Percentiles rank a stretch among this genome's conserved stretches.
phyloP scores from a whole-genome alignment of 1,140 invertebrate genomes.

The Penaeus indicus region DNA sequence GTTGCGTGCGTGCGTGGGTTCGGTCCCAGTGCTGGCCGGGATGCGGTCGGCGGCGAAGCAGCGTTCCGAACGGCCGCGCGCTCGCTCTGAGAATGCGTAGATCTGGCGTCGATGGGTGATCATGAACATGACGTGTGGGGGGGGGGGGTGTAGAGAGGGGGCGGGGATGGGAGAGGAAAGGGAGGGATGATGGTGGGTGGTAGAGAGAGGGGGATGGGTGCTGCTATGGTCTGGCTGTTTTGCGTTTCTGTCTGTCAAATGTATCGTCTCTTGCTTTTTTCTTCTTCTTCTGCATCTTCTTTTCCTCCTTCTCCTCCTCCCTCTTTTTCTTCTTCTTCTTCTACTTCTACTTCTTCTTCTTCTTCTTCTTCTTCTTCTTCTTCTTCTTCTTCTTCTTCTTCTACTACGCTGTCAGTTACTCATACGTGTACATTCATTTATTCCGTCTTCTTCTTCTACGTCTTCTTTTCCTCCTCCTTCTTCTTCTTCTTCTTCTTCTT shows the following conservation, averaged over 20 bases:
- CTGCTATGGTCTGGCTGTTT: background rate
- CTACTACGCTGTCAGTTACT: no score
- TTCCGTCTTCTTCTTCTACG: background rate
- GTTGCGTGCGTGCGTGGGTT: no score
- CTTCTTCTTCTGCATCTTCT: background rate
- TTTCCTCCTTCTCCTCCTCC: no score
- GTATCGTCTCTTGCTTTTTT: background rate
- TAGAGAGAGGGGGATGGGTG: background rate
- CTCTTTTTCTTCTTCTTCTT: no score
- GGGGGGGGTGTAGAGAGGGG: background rate
- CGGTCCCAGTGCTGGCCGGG: background rate
- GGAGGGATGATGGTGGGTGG: background rate
- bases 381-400: no score
- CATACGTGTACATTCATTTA: no score
- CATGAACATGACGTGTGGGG: background rate
- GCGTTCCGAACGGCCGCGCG: background rate
- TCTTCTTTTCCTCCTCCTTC: background rate
- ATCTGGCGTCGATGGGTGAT: no score
- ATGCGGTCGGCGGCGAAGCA: background rate
- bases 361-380: no score
- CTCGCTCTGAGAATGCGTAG: background rate
- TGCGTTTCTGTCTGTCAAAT: background rate
- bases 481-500: background rate
- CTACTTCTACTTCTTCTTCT: no score
- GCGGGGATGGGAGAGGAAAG: background rate